Conservation (phyloP, 2,113 vertebrate genomes). For the Herpetotheres cachinnans region DNA sequence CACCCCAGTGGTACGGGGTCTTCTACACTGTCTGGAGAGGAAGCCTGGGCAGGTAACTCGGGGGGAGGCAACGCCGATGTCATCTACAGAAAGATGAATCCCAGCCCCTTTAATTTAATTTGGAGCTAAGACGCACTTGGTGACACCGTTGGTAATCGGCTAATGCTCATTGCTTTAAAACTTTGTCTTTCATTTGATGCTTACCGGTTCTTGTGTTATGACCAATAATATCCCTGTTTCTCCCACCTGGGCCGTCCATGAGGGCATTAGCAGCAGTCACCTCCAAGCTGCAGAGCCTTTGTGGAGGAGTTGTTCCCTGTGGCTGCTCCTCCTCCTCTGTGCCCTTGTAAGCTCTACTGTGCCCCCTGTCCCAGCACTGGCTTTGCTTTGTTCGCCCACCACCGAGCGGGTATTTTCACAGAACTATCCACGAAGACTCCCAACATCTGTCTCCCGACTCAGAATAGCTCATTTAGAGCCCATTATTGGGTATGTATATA, state of each 20-base stretch:
- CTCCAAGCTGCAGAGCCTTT: background rate
- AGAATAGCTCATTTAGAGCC: background rate
- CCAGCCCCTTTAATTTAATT: too few relatives aligned
- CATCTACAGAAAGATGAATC: background rate
- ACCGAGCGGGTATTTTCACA: background rate
- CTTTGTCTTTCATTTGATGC: background rate
- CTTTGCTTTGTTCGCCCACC: background rate
- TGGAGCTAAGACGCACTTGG: background rate
- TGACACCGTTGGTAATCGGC: background rate
- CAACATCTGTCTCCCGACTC: background rate
- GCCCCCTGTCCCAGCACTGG: background rate
- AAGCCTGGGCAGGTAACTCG: background rate
- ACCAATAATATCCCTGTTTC: background rate
- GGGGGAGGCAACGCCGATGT: background rate
- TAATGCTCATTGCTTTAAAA: background rate
- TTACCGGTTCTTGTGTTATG: background rate
- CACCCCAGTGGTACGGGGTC: accelerated
- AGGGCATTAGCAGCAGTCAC: background rate
- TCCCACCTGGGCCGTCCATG: background rate
- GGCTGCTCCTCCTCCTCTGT: background rate
- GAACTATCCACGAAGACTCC: background rate
- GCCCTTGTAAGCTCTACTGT: background rate
- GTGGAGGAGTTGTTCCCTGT: background rate
- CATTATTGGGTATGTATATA: background rate
- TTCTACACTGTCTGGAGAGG: background rate